A percentile compares a stretch with the other conserved stretches of the same genome.
Conservation (phyloP, 2,888 invertebrate genomes). For the Diarsia brunnea region DNA sequence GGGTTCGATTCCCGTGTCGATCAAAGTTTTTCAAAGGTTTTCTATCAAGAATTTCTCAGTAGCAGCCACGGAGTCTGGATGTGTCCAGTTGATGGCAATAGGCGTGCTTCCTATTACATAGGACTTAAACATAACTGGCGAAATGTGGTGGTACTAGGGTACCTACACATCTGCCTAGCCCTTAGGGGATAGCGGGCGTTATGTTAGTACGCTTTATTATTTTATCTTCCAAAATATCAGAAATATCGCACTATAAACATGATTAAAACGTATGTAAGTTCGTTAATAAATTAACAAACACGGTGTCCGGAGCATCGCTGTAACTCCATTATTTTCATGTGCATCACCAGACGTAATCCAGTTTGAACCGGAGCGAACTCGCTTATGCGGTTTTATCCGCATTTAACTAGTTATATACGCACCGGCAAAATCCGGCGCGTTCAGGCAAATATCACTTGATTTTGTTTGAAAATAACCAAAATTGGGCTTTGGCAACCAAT, state of each 20-base stretch:
- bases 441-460: conserved; percentile 35
- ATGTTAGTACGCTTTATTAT: no score
- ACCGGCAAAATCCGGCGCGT: conserved; percentile 53
- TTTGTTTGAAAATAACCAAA: conserved; percentile 35
- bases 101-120: no score
- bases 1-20: no score
- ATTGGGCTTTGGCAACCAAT: conserved; percentile 4
- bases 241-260: background rate
- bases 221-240: background rate
- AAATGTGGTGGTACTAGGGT: no score
- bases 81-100: no score
- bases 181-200: no score
- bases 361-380: conserved; percentile 61
- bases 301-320: conserved; percentile 38
- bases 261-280: conserved; percentile 17
- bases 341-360: conserved; percentile 63
- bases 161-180: no score
- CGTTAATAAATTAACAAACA: conserved; percentile 55
- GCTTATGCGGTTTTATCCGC: conserved; percentile 62
- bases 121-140: no score
- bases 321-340: conserved; percentile 64
- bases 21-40: no score
- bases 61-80: no score
- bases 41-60: no score
- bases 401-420: conserved; percentile 56